Evolutionary conservation across 30 jellyfish, hydroid and myxozoan genomes (phyloP).

Genomic region (Cassiopea xamachana): DNA sequence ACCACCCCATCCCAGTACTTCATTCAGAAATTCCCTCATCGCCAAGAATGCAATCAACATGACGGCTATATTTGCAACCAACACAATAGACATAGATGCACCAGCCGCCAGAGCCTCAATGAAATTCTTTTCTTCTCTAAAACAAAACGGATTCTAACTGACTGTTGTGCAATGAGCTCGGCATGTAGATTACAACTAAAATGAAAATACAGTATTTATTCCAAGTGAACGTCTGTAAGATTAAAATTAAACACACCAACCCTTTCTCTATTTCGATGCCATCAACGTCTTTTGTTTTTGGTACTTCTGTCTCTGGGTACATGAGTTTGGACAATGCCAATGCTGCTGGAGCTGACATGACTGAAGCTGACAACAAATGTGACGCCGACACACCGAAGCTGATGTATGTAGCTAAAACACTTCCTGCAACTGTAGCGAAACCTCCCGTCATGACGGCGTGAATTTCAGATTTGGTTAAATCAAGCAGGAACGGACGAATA

Average conservation of each 20-base stretch:
- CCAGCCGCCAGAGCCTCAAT: slow-evolving; percentile 97
- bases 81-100: slow-evolving; percentile 87
- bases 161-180: too few species aligned
- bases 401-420: slow-evolving; percentile 90
- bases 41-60: slow-evolving; percentile 92
- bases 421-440: slow-evolving; percentile 95
- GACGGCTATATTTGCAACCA: slow-evolving; percentile 94
- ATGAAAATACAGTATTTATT: neutral
- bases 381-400: slow-evolving; percentile 86
- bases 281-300: slow-evolving; percentile 59
- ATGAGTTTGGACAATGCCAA: slow-evolving; percentile 89
- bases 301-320: slow-evolving; percentile 90
- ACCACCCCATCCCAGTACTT: slow-evolving; percentile 79
- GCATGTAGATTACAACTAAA: too few species aligned
- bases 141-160: neutral
- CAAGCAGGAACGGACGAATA: slow-evolving; percentile 89
- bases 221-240: neutral
- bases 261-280: slow-evolving; percentile 71
- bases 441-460: slow-evolving; percentile 98
- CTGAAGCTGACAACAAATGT: slow-evolving; percentile 94
- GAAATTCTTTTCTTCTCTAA: slow-evolving; percentile 83
- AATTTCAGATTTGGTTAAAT: slow-evolving; percentile 84
- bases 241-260: slow-evolving; percentile 24
- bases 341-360: slow-evolving; percentile 99
- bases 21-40: slow-evolving; percentile 73